phyloP scores from a whole-genome alignment of 2,888 invertebrate species.

The Lacanobia oleracea region DNA sequence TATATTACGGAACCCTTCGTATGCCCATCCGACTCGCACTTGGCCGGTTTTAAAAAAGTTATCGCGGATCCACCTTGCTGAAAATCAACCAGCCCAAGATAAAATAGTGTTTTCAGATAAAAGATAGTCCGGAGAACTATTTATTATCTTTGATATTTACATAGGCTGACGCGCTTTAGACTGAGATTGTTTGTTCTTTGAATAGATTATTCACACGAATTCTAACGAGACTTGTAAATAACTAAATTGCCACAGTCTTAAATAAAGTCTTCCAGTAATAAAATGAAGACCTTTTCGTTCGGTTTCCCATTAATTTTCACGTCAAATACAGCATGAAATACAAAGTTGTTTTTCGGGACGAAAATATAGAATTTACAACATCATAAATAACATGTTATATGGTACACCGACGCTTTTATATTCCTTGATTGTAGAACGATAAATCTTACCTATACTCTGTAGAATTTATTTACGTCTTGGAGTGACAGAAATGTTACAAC shows the following conservation, averaged over 20 bases:
- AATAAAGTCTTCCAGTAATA: conserved; percentile 5
- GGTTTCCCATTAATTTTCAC: conserved; percentile 10
- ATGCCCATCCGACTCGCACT: too few species aligned
- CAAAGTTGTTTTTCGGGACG: conserved; percentile 38
- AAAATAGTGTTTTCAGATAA: too few species aligned
- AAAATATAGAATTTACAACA: conserved; percentile 36
- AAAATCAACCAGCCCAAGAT: too few species aligned
- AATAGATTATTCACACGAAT: too few species aligned
- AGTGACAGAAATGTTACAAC: conserved; percentile 9
- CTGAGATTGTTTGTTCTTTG: not conserved
- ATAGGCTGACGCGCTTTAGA: not conserved
- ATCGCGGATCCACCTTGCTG: too few species aligned
- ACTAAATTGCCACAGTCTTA: too few species aligned
- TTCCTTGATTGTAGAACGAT: conserved; percentile 34
- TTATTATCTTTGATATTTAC: too few species aligned
- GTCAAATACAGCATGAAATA: conserved; percentile 15
- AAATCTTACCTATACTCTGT: conserved; percentile 9
- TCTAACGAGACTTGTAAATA: not conserved
- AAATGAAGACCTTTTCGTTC: not conserved
- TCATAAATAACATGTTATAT: conserved; percentile 45
- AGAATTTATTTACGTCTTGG: conserved; percentile 18
- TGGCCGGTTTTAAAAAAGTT: too few species aligned
- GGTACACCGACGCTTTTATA: conserved; percentile 19
- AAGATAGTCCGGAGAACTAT: too few species aligned
- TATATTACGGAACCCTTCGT: too few species aligned